Conservation (phyloP, 1,140 invertebrate species). For the Atopsyche davidsoni region DNA sequence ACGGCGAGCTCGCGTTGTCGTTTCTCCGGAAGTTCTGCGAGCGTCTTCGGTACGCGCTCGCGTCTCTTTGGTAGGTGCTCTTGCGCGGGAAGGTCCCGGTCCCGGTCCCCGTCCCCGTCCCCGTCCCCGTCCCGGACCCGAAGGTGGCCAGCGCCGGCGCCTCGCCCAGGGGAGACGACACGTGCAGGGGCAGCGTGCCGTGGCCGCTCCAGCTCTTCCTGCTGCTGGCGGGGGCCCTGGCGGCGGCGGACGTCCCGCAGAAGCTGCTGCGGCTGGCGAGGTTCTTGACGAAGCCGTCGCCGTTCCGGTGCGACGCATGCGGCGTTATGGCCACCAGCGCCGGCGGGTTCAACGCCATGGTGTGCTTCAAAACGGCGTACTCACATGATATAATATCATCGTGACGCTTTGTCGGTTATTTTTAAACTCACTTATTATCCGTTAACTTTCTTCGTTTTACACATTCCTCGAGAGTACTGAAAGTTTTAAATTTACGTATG, state of each 20-base stretch:
- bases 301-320: constrained; percentile 44
- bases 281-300: constrained; percentile 47
- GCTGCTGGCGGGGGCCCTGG: constrained; percentile 46
- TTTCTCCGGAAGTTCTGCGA: background rate
- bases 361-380: too few relatives aligned
- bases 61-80: constrained; percentile 17
- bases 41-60: background rate
- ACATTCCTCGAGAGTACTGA: too few relatives aligned
- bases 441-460: too few relatives aligned
- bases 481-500: too few relatives aligned
- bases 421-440: too few relatives aligned
- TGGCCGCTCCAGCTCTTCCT: constrained; percentile 50
- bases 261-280: constrained; percentile 47
- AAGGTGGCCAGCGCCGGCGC: constrained; percentile 42
- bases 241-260: constrained; percentile 41
- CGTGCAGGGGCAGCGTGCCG: constrained; percentile 44
- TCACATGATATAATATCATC: too few relatives aligned
- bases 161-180: constrained; percentile 24
- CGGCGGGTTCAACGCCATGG: constrained; percentile 48
- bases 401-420: too few relatives aligned
- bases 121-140: constrained; percentile 44
- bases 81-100: constrained; percentile 13
- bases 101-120: constrained; percentile 31
- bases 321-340: constrained; percentile 48
- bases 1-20: background rate